Evolutionary conservation across 2,888 invertebrate genomes (phyloP).

Genomic region (Anthrax anthrax): DNA sequence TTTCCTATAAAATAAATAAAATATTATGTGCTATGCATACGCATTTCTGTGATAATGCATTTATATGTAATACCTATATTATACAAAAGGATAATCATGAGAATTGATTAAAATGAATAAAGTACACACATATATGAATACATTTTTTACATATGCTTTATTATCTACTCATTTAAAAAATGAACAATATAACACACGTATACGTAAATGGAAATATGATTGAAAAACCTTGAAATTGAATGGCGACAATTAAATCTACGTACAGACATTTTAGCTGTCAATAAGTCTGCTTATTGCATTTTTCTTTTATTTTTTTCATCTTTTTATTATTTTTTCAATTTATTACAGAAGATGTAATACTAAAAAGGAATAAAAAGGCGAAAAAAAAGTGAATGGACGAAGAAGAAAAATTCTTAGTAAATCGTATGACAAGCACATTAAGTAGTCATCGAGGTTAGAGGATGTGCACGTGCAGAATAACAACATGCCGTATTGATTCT

Average conservation of each 20-base stretch:
- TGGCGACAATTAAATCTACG: constrained; percentile 1
- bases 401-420: constrained; percentile 1
- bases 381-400: background rate
- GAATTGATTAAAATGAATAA: background rate
- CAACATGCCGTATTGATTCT: background rate
- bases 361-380: too few relatives aligned
- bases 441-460: constrained; percentile 5
- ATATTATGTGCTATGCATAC: too few relatives aligned
- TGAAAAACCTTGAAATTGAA: constrained; percentile 2
- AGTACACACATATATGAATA: too few relatives aligned
- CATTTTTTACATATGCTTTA: too few relatives aligned
- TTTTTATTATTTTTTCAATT: too few relatives aligned
- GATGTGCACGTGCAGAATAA: constrained; percentile 7
- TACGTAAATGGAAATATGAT: too few relatives aligned
- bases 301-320: background rate
- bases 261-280: constrained; percentile 1
- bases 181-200: too few relatives aligned
- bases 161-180: too few relatives aligned
- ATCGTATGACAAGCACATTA: constrained; percentile 6
- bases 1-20: too few relatives aligned
- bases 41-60: too few relatives aligned
- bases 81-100: background rate
- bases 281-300: constrained; percentile 1
- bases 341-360: too few relatives aligned
- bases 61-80: too few relatives aligned